Percentiles rank a stretch among this genome's conserved stretches.
phyloP scores from a whole-genome alignment of 2,113 vertebrate species.

The Oreamnos americanus region DNA sequence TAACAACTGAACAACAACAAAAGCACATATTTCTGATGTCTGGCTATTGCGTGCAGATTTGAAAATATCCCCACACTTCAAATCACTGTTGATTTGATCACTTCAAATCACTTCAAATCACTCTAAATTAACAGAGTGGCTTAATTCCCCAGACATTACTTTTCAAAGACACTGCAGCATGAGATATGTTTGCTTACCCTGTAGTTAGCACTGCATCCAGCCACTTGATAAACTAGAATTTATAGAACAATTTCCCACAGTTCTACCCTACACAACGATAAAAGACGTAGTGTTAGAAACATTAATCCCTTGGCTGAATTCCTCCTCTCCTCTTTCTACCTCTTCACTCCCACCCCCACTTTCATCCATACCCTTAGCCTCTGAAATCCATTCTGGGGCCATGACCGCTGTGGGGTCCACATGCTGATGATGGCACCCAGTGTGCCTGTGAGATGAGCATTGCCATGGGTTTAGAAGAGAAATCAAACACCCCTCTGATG shows the following conservation, averaged over 20 bases:
- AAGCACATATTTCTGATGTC: background rate
- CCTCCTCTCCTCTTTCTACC: background rate
- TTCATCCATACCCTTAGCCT: background rate
- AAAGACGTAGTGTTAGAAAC: conserved; percentile 61
- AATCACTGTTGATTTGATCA: background rate
- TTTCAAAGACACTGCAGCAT: background rate
- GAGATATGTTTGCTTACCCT: background rate
- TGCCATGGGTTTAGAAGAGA: background rate
- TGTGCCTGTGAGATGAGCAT: background rate
- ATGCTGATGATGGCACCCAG: rapidly evolving
- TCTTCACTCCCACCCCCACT: background rate
- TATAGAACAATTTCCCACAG: background rate
- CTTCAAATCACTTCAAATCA: background rate
- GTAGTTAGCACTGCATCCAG: background rate
- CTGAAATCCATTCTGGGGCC: background rate
- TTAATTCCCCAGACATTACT: background rate
- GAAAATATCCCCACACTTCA: background rate
- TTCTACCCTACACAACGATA: background rate
- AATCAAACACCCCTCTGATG: background rate
- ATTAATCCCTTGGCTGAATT: background rate
- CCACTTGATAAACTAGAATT: background rate
- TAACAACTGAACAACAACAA: background rate
- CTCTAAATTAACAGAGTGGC: background rate
- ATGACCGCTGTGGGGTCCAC: background rate
- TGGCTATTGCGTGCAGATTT: background rate